A percentile compares a stretch with the other conserved stretches of the same genome.
phyloP scores from a whole-genome alignment of 2,113 vertebrate species.

The Crotalus horridus region DNA sequence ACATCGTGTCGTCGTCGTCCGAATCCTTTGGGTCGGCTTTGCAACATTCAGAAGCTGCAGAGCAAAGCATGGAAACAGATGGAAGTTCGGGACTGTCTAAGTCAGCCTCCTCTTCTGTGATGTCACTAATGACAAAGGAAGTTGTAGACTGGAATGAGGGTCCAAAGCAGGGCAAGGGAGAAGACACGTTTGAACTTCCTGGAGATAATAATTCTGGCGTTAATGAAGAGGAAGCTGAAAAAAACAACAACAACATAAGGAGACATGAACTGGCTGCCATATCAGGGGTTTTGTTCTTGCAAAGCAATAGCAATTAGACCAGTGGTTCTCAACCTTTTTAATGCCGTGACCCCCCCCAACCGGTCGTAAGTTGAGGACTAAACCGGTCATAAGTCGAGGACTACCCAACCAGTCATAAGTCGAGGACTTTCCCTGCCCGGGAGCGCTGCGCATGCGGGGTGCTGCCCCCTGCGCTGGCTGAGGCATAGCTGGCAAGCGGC shows the following conservation, averaged over 20 bases:
- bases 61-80: conserved; percentile 82
- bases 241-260: conserved; percentile 38
- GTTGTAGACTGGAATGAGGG: conserved; percentile 88
- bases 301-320: neutral
- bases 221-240: conserved; percentile 83
- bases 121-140: conserved; percentile 97
- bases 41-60: conserved; percentile 84
- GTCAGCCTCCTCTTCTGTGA: conserved; percentile 88
- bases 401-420: no score
- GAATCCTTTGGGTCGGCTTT: conserved; percentile 75
- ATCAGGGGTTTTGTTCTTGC: neutral
- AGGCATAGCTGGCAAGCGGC: no score
- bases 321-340: no score
- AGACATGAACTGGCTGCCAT: neutral
- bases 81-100: conserved; percentile 87
- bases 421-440: no score
- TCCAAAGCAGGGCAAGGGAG: conserved; percentile 91
- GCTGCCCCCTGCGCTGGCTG: no score
- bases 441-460: no score
- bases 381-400: no score
- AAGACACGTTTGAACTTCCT: conserved; percentile 89
- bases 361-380: no score
- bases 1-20: conserved; percentile 89
- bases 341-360: no score
- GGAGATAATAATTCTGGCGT: conserved; percentile 92